A percentile compares a stretch with the other conserved stretches of the same genome.
Conservation (phyloP, 2,888 invertebrate species). For the Euproctis similis region DNA sequence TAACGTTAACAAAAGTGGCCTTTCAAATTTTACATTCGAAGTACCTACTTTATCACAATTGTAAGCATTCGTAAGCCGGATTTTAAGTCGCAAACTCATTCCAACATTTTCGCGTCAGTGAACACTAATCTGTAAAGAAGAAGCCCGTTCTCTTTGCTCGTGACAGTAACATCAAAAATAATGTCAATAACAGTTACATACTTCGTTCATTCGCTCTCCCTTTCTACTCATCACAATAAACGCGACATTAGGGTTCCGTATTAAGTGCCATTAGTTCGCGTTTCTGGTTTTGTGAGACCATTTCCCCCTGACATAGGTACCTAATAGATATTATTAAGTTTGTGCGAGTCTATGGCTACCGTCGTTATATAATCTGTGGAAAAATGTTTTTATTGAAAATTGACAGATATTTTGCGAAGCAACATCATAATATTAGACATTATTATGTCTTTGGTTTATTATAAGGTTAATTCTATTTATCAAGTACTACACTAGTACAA, state of each 20-base stretch:
- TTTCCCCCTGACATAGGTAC: too few relatives aligned
- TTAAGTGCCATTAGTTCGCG: slow-evolving; percentile 24
- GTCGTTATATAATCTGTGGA: too few relatives aligned
- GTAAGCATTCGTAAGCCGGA: slow-evolving; percentile 25
- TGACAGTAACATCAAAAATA: slow-evolving; percentile 38
- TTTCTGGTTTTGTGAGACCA: slow-evolving; percentile 14
- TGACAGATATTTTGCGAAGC: too few relatives aligned
- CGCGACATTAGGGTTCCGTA: slow-evolving; percentile 25
- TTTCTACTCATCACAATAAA: slow-evolving; percentile 31
- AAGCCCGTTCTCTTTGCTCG: slow-evolving; percentile 26
- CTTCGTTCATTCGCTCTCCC: slow-evolving; percentile 28
- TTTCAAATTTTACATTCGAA: slow-evolving; percentile 15
- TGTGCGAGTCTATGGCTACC: too few relatives aligned
- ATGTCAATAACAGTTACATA: slow-evolving; percentile 33
- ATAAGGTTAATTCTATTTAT: too few relatives aligned
- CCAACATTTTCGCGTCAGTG: slow-evolving; percentile 24
- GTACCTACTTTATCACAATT: slow-evolving; percentile 21
- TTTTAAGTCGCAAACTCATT: slow-evolving; percentile 25
- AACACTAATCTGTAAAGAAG: slow-evolving; percentile 26
- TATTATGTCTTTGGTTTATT: too few relatives aligned
- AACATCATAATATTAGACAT: too few relatives aligned
- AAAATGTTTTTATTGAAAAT: too few relatives aligned
- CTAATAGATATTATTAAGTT: too few relatives aligned
- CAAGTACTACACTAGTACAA: too few relatives aligned
- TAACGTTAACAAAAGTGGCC: too few relatives aligned